Evolutionary conservation across 2,797 vertebrate species (phyloP), one percentile per base, ranked within the genome.

Genomic region (Coranthus polyacanthus): DNA sequence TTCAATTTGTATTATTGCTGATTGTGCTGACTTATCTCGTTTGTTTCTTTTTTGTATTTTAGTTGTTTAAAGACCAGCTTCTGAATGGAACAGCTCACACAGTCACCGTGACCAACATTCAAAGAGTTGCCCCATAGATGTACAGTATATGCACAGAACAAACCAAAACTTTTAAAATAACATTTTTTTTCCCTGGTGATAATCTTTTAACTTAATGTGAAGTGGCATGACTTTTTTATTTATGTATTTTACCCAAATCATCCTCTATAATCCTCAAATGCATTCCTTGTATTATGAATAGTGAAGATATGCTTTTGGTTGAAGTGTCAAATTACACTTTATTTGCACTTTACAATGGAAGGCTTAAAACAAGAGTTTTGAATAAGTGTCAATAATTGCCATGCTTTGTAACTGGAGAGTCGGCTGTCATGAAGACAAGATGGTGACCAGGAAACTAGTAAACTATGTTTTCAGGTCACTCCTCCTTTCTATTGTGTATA

Each of bases 41-140:
- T 10, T 53, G 26, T 45, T n/a, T 66, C 68, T 56, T 61, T n/a
- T 75, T 9, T 65, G 50, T 26, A 3, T 6, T 26, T 20, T 16
- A 86, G 82, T 58, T 77, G 26, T 68, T 89, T 2, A 41, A 9
- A 41, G 16, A 50, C 0, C 36, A 45, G 26, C 11, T 83, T 42
- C 61, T 41, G 15, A 75, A 56, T 9, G 80, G 62, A 65, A 73
- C 44, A 16, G 4, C 1, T 10, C 44, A 59, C 60, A 32, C 6
- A 1, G 1, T 75, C 22, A 70, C 1, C 0, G 75, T 84, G 21
- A 72, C 0, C 39, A 39, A 18, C 2, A 64, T 84, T 54, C 12
- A 51, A 21, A 63, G 0, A 6, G 8, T 62, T 8, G 0, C 1
- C 20, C 24, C 6, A 4, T 70, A 85, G 17, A 55, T 49, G 12